Evolutionary conservation across 2,888 invertebrate genomes (phyloP).

Genomic region (Melinaea marsaeus): DNA sequence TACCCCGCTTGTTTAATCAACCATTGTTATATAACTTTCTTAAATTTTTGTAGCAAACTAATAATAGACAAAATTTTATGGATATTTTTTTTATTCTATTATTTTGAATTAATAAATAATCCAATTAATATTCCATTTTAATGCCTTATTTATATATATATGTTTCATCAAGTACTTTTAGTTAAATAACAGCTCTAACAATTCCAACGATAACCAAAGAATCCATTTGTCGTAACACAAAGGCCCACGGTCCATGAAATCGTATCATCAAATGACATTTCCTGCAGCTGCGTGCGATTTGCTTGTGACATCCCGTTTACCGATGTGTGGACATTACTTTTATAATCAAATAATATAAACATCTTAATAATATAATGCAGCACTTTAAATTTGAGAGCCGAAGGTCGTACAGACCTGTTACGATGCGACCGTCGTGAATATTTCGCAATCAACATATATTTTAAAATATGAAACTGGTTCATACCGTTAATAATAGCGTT

Average conservation of each 20-base stretch:
- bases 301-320: slow-evolving; percentile 19
- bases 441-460: background rate
- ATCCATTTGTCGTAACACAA: slow-evolving; percentile 23
- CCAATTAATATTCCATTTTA: too few relatives aligned
- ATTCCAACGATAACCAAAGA: slow-evolving; percentile 9
- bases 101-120: too few relatives aligned
- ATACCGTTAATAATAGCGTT: background rate
- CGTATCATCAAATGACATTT: slow-evolving; percentile 20
- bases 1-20: too few relatives aligned
- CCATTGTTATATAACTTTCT: too few relatives aligned
- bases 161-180: background rate
- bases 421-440: background rate
- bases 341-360: background rate
- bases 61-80: too few relatives aligned
- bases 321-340: background rate
- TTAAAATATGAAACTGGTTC: background rate
- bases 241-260: slow-evolving; percentile 22
- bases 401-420: background rate
- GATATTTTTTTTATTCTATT: too few relatives aligned
- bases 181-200: slow-evolving; percentile 7
- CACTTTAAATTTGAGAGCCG: background rate
- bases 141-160: too few relatives aligned
- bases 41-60: too few relatives aligned
- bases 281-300: slow-evolving; percentile 25
- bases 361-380: background rate